These are phyloP conservation scores for Masticophis lateralis DNA, from an alignment of 2,797 vertebrate species.

Conservation along the genomic window DNA sequence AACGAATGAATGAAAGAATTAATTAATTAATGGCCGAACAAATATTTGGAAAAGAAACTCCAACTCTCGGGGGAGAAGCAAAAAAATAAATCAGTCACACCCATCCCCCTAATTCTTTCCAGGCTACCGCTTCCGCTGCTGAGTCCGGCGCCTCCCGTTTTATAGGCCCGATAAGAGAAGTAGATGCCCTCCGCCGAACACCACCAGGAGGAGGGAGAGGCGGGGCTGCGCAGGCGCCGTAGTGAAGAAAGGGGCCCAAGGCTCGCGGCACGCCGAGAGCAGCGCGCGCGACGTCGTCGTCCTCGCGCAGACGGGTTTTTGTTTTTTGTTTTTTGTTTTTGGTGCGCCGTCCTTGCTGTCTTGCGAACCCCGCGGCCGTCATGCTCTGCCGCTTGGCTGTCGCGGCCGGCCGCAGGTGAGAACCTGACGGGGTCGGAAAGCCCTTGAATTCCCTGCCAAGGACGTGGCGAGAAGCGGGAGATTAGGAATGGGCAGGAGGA, in stretches of 20 bases:
- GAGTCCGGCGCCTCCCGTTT: accelerated
- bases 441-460: not conserved
- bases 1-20: not conserved
- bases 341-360: accelerated
- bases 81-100: not conserved
- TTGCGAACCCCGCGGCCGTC: not conserved
- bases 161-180: not conserved
- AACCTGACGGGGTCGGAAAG: not conserved
- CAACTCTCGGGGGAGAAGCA: not conserved
- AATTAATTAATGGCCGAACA: not conserved
- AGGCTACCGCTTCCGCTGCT: not conserved
- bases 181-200: no score
- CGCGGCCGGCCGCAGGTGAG: constrained; percentile 46
- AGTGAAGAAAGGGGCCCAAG: not conserved
- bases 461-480: not conserved
- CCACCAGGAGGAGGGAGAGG: not conserved
- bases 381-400: constrained; percentile 37
- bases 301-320: not conserved
- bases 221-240: not conserved
- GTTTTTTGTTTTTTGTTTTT: not conserved
- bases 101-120: not conserved
- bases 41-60: not conserved
- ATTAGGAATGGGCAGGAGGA: not conserved
- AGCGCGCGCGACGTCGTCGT: not conserved
- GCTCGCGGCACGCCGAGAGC: not conserved